These are phyloP conservation scores for Aelia acuminata DNA, from an alignment of 2,888 invertebrate genomes.

Conservation along the genomic window DNA sequence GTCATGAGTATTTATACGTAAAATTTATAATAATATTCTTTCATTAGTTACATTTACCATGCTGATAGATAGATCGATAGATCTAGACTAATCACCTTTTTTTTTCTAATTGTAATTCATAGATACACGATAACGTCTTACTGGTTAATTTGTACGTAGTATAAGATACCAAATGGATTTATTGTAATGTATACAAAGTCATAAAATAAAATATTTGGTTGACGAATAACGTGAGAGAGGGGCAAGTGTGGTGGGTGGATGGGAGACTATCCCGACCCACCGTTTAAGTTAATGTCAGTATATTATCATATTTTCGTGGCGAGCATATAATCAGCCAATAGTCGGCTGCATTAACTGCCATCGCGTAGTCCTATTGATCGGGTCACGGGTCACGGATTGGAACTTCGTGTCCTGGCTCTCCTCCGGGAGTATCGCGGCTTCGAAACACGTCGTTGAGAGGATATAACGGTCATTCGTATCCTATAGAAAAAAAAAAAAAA, in stretches of 20 bases:
- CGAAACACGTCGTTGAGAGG: not conserved
- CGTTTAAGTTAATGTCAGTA: slow-evolving; percentile 50
- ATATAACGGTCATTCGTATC: not conserved
- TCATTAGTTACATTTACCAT: too few relatives aligned
- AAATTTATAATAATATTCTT: too few relatives aligned
- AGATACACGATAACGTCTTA: too few relatives aligned
- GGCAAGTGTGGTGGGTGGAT: not conserved
- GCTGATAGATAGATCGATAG: too few relatives aligned
- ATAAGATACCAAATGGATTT: too few relatives aligned
- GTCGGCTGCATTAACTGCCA: slow-evolving; percentile 17
- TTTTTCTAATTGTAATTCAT: too few relatives aligned
- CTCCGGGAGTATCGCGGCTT: not conserved
- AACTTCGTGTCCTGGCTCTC: not conserved
- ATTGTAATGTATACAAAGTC: too few relatives aligned
- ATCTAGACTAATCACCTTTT: too few relatives aligned
- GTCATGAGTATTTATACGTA: too few relatives aligned
- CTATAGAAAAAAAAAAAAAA: not conserved
- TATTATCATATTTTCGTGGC: slow-evolving; percentile 60
- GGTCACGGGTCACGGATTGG: slow-evolving; percentile 48
- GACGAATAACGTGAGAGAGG: not conserved
- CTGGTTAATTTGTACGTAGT: too few relatives aligned
- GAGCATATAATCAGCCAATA: slow-evolving; percentile 55
- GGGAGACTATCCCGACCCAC: slow-evolving; percentile 37
- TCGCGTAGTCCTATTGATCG: slow-evolving; percentile 49
- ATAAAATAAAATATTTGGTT: not conserved